Percentiles rank a stretch among this genome's conserved stretches.
phyloP scores from a whole-genome alignment of 2,888 invertebrate species.

The Iselma pallidipennis region DNA sequence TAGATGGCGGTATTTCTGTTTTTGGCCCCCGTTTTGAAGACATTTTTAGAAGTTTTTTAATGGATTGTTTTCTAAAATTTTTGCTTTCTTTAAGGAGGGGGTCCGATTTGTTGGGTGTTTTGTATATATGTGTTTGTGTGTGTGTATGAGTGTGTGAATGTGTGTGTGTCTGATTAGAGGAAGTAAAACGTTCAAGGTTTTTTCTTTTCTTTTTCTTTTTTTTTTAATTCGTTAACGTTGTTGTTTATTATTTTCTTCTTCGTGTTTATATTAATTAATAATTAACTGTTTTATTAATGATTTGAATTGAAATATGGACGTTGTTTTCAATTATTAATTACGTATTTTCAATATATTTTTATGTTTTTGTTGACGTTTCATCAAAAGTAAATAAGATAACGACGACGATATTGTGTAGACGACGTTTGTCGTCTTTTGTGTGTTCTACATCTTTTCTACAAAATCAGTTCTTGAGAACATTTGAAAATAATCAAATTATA shows the following conservation, averaged over 20 bases:
- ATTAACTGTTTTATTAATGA: neutral
- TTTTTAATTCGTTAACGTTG: neutral
- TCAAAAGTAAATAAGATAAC: conserved; percentile 20
- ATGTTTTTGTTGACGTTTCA: conserved; percentile 17
- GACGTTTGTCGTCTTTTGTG: neutral
- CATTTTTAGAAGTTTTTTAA: neutral
- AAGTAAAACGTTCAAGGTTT: conserved; percentile 5
- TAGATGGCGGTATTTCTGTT: neutral
- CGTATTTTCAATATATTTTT: conserved; percentile 8
- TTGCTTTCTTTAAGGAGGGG: neutral
- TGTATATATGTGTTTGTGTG: too few relatives aligned
- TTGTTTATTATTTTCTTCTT: neutral
- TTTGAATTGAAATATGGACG: neutral
- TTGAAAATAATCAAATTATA: neutral
- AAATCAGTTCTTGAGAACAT: neutral
- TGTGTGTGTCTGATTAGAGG: neutral
- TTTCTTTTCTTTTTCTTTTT: neutral
- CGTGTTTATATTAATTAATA: neutral
- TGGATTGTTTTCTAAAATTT: neutral
- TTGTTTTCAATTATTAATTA: neutral
- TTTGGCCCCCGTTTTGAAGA: too few relatives aligned
- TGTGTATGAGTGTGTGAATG: too few relatives aligned
- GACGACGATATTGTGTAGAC: conserved; percentile 3
- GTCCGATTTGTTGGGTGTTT: neutral
- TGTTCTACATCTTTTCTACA: neutral